phyloP scores from a whole-genome alignment of 53 echinoderm and acorn worm species.

The Holothuria leucospilota region DNA sequence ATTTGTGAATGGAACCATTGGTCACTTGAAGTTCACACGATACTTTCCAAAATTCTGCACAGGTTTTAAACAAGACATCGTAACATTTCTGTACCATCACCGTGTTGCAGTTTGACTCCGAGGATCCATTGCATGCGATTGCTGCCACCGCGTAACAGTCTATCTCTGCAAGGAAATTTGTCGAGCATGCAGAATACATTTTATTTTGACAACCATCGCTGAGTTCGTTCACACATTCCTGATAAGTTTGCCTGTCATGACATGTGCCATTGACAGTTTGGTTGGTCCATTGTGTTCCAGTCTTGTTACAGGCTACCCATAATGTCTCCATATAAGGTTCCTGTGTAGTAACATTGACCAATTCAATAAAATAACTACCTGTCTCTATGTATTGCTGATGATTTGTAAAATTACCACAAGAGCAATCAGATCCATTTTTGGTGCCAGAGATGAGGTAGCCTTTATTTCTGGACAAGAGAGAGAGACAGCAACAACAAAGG shows the following conservation, averaged over 20 bases:
- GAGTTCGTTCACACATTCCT: background rate
- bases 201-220: slow-evolving; percentile 50
- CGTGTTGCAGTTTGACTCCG: background rate
- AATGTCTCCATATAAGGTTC: slow-evolving; percentile 59
- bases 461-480: slow-evolving; percentile 44
- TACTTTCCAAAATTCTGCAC: background rate
- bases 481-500: background rate
- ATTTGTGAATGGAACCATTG: slow-evolving; percentile 20
- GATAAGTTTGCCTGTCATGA: background rate
- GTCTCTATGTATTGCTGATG: slow-evolving; percentile 45
- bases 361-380: slow-evolving; percentile 48
- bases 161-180: background rate
- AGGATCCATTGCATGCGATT: background rate
- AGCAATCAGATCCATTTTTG: slow-evolving; percentile 69
- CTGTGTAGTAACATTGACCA: slow-evolving; percentile 50
- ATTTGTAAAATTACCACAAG: slow-evolving; percentile 64
- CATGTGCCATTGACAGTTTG: slow-evolving; percentile 48
- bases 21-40: background rate
- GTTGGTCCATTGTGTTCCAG: slow-evolving; percentile 41
- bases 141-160: background rate
- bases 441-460: slow-evolving; percentile 61
- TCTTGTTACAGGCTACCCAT: slow-evolving; percentile 60
- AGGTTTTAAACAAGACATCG: slow-evolving; percentile 6
- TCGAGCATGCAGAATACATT: slow-evolving; percentile 1
- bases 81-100: background rate